Evolutionary conservation across 2,888 invertebrate genomes (phyloP), one percentile per base, ranked within the genome.

Genomic region (Xanthorhoe spadicearia): DNA sequence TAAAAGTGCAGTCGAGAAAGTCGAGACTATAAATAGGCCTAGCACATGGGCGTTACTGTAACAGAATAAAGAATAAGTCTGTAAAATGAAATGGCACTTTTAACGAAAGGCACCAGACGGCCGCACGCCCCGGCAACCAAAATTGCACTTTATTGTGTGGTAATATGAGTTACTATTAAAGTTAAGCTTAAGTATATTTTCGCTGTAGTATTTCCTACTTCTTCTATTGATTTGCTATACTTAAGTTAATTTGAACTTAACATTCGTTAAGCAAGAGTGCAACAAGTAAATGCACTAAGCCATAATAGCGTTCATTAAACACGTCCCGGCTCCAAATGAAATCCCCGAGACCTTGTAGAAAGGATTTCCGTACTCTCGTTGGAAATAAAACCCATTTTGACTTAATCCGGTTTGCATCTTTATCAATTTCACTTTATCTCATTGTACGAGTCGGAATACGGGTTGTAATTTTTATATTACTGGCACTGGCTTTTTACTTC

Each of bases 341-440:
- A 49, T 54, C 49, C 19, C 32, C 9, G 19, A 54, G 48, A 59
- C 53, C 64, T 50, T n/a, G 48, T 18, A 18, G 51, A 19, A 52
- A 51, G 46, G 53, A 53, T 53, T 60, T 50, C 55, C 38, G 60
- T 53, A 54, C 38, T 56, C 50, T 56, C 23, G 50, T 53, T 55
- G 53, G 0, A 35, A 55, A 48, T 55, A 50, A 64, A 64, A 57
- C 49, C 62, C 66, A 66, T 71, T 68, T 51, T 53, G 46, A 64
- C 53, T 56, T 56, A 66, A 66, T 59, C 61, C 61, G 61, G 66
- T 71, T 69, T 55, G 59, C 60, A 58, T 62, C 62, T 68, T 67
- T 68, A 66, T 63, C 56, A 66, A 68, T 68, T 67, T 65, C 49
- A 52, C 61, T 70, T 68, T 61, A 61, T 68, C 59, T 61, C 46